Evolutionary conservation across 2,888 invertebrate species (phyloP), one percentile per base, ranked within the genome.

Genomic region (Chloroclystis v-ata): DNA sequence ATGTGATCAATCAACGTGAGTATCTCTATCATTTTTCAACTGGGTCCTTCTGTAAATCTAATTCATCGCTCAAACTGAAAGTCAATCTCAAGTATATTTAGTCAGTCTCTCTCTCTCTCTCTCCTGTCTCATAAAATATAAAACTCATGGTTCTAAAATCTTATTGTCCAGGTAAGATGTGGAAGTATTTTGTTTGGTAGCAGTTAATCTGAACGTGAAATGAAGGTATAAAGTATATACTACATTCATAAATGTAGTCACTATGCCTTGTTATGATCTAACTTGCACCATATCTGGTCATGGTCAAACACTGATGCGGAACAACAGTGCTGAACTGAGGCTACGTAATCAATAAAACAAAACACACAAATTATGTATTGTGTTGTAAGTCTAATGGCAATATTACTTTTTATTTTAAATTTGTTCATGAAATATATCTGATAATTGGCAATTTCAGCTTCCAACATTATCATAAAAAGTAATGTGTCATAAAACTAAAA

Each of bases 1-100:
- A 91, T 63, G 93, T 98, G 61, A 90, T 96, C 37, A 91, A 94
- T 58, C 97, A 98, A 90, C 96, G 98, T 97, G 92, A 95, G 97
- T 95, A 13, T 63, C 40, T 9, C 20, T 20, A 20, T 5, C 2
- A 4, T 4, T 20, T 20, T 20, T 20, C 5, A 4, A 20, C 20
- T 5, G 5, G 20, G 20, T 5, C 20, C 5, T 20, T 20, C 20
- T 20, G 3, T 20, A 2, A 2, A 2, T 20, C 20, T 20, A 2
- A 20, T 5, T 20, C 5, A 5, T n/a, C 20, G 5, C 20, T 2
- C 2, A 20, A 20, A 5, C 5, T 5, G 5, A 20, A 20, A 20
- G 20, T 20, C 20, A 20, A 20, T 20, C 32, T 6, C 42, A 33
- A 32, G 13, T 13, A 37, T 30, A 40, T 30, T 10, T 20, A 38